Percentiles rank a stretch among this genome's conserved stretches.
Evolutionary conservation across 1,140 invertebrate species (phyloP).

Genomic region (Lasioglossum baleicum): DNA sequence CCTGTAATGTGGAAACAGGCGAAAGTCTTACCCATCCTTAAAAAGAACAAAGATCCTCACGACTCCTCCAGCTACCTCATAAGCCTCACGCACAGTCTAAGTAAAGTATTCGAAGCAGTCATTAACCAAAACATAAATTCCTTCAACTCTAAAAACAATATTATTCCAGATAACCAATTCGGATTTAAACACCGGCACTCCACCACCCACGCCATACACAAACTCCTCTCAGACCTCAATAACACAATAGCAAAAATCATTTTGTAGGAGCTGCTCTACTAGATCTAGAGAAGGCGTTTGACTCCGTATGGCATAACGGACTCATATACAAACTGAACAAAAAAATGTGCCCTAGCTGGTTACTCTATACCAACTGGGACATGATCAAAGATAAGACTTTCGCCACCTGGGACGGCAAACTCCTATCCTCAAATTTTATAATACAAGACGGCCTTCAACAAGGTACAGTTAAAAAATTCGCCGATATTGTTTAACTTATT

Average conservation of each 20-base stretch:
- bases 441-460: too few species aligned
- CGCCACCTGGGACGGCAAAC: too few species aligned
- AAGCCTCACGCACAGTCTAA: neutral
- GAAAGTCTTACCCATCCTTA: neutral
- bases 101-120: neutral
- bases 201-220: neutral
- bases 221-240: neutral
- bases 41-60: neutral
- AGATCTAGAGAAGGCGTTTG: constrained; percentile 7
- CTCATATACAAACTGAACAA: neutral
- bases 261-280: neutral
- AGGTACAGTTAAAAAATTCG: too few species aligned
- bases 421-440: too few species aligned
- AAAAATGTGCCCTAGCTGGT: too few species aligned
- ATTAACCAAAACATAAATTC: neutral
- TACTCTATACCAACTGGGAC: too few species aligned
- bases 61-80: neutral
- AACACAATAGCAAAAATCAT: neutral
- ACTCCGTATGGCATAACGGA: neutral
- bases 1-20: neutral
- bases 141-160: too few species aligned
- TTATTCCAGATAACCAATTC: neutral
- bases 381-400: too few species aligned
- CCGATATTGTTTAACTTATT: too few species aligned
- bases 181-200: neutral